Base-by-base conservation (phyloP, 2,888 invertebrate species). In the Drosophila peninsularis region DNA sequence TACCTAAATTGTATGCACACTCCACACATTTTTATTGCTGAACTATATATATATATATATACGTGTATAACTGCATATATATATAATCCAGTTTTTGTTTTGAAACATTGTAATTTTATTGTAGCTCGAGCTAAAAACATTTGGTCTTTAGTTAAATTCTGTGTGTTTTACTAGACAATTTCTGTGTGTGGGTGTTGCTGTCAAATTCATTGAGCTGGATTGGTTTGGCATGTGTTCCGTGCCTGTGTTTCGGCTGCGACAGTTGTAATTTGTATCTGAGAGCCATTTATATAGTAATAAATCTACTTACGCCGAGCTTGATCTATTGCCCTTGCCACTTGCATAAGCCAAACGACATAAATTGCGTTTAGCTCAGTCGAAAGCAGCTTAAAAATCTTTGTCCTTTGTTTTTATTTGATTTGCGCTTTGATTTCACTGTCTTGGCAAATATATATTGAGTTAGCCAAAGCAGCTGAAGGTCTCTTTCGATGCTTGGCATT, bases 241-340 rank as follows among this genome's bases (percentile, higher is more conserved):
- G 36, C 50, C 17, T 39, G 30, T 62, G 54, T 37, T 72, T 54
- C 30, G 57, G 19, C 21, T 61, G 50, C 50, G 70, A 73, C 74
- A 75, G 58, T 63, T 58, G 73, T 78, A 62, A 75, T 74, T 69
- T 64, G 75, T 78, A 69, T 75, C 64, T 78, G 69, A 75, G 62
- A 45, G 62, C 52, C 58, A 64, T 74, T 75, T 76, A 65, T 62
- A 60, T 65, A 56, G 54, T 27, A 74, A 76, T 76, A 76, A 76
- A 76, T 78, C 56, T 56, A 64, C 24, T 77, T 60, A 21, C 17
- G 47, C 11, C 49, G 27, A 36, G 53, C 13, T 71, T 71, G 65
- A 71, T 65, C 62, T 42, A 55, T 64, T 52, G 36, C 34, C 44
- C 47, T 58, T 66, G 65, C 41, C 36, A 45, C 17, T n/a, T 32